Conservation (phyloP, 1,140 invertebrate genomes). For the Eriosoma lanigerum region DNA sequence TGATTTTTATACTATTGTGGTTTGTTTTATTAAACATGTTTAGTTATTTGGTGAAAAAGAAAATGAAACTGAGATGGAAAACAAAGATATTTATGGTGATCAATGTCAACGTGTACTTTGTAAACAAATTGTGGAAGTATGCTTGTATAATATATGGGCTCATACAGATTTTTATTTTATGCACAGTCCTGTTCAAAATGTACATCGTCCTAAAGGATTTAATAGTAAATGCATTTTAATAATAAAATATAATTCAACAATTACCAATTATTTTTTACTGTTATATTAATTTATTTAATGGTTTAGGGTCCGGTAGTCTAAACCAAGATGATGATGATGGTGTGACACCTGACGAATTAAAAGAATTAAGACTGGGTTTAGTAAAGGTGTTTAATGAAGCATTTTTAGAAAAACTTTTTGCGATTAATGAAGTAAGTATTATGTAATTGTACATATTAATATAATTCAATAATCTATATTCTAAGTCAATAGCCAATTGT, state of each 20-base stretch:
- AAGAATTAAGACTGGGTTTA: constrained; percentile 43
- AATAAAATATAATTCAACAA: background rate
- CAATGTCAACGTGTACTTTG: constrained; percentile 30
- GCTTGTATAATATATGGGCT: constrained; percentile 41
- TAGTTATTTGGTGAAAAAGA: constrained; percentile 40
- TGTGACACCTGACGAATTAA: constrained; percentile 42
- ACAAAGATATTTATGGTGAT: constrained; percentile 12
- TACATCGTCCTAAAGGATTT: constrained; percentile 28
- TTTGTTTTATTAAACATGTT: background rate
- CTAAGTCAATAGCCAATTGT: no score
- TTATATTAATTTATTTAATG: background rate
- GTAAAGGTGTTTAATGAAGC: constrained; percentile 41
- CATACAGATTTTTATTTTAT: constrained; percentile 47
- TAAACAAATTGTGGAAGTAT: constrained; percentile 46
- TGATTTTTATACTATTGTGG: no score
- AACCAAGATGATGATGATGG: constrained; percentile 30
- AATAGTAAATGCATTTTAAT: constrained; percentile 11
- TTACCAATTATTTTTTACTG: no score
- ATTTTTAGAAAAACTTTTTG: constrained; percentile 43
- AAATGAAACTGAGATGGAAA: background rate
- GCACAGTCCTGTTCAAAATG: constrained; percentile 43
- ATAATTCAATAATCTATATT: no score
- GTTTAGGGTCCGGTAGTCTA: constrained; percentile 19
- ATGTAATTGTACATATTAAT: background rate
- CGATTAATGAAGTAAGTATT: constrained; percentile 18